Conservation (phyloP, 2,113 vertebrate species). For the Psittacula cyanocephala region DNA sequence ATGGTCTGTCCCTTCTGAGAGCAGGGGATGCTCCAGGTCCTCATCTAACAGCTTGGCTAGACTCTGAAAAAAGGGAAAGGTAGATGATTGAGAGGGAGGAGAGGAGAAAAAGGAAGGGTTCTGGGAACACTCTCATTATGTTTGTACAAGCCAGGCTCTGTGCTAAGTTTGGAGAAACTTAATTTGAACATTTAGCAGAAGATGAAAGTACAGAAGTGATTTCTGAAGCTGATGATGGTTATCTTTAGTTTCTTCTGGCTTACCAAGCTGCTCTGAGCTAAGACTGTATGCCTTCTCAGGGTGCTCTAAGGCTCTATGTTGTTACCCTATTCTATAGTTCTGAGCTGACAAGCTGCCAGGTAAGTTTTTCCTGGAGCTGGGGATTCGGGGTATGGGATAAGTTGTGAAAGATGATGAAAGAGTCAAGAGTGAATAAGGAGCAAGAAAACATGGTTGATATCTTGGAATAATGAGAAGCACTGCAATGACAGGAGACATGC, state of each 20-base stretch:
- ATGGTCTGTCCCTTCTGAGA: background rate
- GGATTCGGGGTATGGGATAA: background rate
- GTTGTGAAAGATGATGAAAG: background rate
- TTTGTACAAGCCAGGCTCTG: background rate
- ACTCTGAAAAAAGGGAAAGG: constrained; percentile 1
- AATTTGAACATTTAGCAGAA: background rate
- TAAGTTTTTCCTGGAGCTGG: background rate
- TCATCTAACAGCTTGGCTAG: constrained; percentile 43
- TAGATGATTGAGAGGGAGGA: background rate
- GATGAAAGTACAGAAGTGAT: background rate
- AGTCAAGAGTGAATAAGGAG: background rate
- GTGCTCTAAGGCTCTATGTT: background rate
- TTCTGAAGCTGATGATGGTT: background rate
- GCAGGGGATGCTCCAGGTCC: constrained; percentile 19
- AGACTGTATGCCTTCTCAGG: background rate
- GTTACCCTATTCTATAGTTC: background rate
- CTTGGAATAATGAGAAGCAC: background rate
- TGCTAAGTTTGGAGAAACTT: background rate
- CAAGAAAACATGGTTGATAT: background rate
- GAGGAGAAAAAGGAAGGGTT: background rate
- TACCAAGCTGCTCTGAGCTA: background rate
- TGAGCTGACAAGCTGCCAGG: background rate
- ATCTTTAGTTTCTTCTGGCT: background rate
- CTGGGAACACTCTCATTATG: background rate
- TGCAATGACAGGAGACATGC: background rate